These are phyloP conservation scores for Spea multiplicata DNA, from an alignment of 2,113 vertebrate species.

Conservation along the genomic window DNA sequence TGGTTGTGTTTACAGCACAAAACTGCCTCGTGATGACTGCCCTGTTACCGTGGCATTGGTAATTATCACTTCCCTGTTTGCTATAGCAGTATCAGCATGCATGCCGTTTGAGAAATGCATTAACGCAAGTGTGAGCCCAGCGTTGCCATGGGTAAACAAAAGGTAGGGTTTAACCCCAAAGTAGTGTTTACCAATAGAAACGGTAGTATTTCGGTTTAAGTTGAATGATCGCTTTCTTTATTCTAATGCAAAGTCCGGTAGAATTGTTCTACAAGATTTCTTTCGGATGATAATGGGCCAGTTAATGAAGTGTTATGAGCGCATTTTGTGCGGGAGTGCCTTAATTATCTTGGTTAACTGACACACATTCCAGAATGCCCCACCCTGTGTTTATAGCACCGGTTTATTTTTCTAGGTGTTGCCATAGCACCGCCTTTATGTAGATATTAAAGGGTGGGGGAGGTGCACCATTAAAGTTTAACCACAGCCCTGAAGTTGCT, in stretches of 20 bases:
- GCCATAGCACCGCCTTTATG: conserved; percentile 54
- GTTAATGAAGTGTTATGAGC: no score
- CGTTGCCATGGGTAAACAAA: conserved; percentile 12
- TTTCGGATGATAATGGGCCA: no score
- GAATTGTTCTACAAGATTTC: no score
- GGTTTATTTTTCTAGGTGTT: conserved; percentile 56
- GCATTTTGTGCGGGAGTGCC: conserved; percentile 50
- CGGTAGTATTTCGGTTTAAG: no score
- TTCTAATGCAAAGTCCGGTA: no score
- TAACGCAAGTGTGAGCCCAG: conserved; percentile 47
- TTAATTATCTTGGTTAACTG: conserved; percentile 44
- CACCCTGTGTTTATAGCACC: conserved; percentile 58
- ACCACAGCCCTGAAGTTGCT: no score
- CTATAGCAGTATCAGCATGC: no score
- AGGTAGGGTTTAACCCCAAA: no score
- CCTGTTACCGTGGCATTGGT: conserved; percentile 62
- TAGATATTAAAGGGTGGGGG: conserved; percentile 11
- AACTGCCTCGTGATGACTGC: conserved; percentile 6
- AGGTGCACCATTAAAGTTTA: not conserved
- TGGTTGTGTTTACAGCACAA: not conserved
- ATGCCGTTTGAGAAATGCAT: no score
- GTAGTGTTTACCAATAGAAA: no score
- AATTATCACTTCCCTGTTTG: conserved; percentile 56
- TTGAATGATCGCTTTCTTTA: no score
- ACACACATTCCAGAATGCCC: conserved; percentile 50